A percentile compares a stretch with the other conserved stretches of the same genome.
These are phyloP conservation scores for Coturnix japonica DNA, from an alignment of 2,113 vertebrate genomes.

Conservation along the genomic window DNA sequence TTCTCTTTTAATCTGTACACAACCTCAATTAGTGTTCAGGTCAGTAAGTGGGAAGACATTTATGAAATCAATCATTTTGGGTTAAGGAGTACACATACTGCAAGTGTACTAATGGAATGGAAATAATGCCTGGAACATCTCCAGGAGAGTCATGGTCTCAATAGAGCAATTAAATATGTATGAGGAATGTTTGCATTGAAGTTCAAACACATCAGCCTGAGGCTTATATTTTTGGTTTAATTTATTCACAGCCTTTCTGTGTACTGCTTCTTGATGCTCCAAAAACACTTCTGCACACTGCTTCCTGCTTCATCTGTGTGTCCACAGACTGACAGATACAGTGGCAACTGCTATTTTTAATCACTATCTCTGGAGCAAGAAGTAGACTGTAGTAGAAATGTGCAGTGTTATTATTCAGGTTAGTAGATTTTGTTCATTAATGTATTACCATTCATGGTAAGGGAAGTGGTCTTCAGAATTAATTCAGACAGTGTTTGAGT, in stretches of 20 bases:
- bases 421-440: slow-evolving; percentile 46
- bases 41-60: slow-evolving; percentile 77
- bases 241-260: slow-evolving; percentile 76
- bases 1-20: slow-evolving; percentile 75
- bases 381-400: not conserved
- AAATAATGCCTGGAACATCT: slow-evolving; percentile 81
- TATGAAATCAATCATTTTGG: slow-evolving; percentile 83
- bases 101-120: slow-evolving; percentile 81
- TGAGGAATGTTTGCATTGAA: slow-evolving; percentile 80
- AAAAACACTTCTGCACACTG: slow-evolving; percentile 26
- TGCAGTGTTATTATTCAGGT: slow-evolving; percentile 25
- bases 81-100: slow-evolving; percentile 74
- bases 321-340: slow-evolving; percentile 51
- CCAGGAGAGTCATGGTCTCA: slow-evolving; percentile 76
- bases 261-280: slow-evolving; percentile 56
- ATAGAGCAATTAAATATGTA: slow-evolving; percentile 82
- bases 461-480: slow-evolving; percentile 29
- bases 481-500: not conserved
- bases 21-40: slow-evolving; percentile 79
- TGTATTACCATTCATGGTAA: slow-evolving; percentile 13
- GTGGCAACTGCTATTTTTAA: slow-evolving; percentile 71
- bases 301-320: slow-evolving; percentile 9
- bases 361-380: slow-evolving; percentile 39
- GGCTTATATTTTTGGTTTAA: slow-evolving; percentile 78
- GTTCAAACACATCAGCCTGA: slow-evolving; percentile 77